phyloP scores from a whole-genome alignment of 1,140 invertebrate species.

The Cepaea nemoralis region DNA sequence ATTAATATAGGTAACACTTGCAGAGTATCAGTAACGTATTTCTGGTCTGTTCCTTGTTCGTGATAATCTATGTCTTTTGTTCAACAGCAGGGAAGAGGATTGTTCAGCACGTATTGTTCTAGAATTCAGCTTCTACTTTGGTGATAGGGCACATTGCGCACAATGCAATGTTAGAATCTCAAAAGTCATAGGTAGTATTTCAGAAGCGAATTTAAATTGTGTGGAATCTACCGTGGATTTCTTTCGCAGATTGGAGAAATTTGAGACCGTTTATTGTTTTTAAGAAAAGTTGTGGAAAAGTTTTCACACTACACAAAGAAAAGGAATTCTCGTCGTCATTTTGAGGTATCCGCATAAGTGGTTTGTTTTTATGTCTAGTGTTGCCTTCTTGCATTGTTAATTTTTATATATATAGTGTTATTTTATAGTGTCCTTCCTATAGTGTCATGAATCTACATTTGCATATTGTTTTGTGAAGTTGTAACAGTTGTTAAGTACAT shows the following conservation, averaged over 20 bases:
- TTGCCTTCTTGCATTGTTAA: too few species aligned
- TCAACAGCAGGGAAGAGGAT: slow-evolving; percentile 26
- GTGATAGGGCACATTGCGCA: slow-evolving; percentile 72
- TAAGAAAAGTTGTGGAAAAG: slow-evolving; percentile 7
- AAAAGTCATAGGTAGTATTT: slow-evolving; percentile 59
- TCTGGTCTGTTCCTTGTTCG: slow-evolving; percentile 2
- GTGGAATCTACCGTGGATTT: slow-evolving; percentile 11
- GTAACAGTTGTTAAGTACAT: too few species aligned
- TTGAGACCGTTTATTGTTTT: neutral
- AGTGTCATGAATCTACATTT: too few species aligned
- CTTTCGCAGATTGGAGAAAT: neutral
- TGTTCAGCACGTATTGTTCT: neutral
- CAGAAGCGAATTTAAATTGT: slow-evolving; percentile 6
- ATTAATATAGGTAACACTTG: too few species aligned
- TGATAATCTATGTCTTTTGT: slow-evolving; percentile 22
- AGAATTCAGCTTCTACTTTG: neutral
- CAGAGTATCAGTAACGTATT: too few species aligned
- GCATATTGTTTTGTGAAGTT: too few species aligned
- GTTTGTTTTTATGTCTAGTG: slow-evolving; percentile 17
- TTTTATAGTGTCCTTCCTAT: too few species aligned
- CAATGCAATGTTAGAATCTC: slow-evolving; percentile 73
- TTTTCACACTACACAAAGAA: slow-evolving; percentile 8
- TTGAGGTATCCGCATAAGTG: neutral
- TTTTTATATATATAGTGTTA: too few species aligned
- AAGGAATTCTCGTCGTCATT: neutral